Evolutionary conservation across 2,888 invertebrate genomes (phyloP), one percentile per base, ranked within the genome.

Genomic region (Zygaena filipendulae): DNA sequence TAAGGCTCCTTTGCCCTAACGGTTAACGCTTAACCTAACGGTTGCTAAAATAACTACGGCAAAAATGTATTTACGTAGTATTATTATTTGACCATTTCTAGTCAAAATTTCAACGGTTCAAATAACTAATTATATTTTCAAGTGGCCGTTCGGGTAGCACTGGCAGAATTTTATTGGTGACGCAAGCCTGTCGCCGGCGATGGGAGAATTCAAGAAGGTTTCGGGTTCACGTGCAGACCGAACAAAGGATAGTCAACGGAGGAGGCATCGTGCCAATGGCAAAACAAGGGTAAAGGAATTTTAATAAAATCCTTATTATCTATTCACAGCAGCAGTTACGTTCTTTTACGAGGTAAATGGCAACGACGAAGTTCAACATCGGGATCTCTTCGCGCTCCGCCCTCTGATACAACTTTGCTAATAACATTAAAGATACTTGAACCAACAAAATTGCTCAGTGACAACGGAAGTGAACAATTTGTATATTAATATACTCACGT

Each of bases 241-340:
- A 59, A 71, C 70, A 72, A 75, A 68, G 59, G 63, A 46, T n/a
- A n/a, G 46, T 48, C 48, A 48, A 48, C 37, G 38, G 40, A 43
- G 51, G 45, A 39, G 52, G n/a, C 50, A 46, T 52, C 62, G 49
- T 49, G 46, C 55, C 53, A 62, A 63, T 56, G 51, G 55, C 62
- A 58, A 64, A 67, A 72, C 67, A 72, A 69, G 68, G 67, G 53
- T 63, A 62, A n/a, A 64, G 70, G 68, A 72, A 74, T 72, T 74
- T 77, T 75, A 72, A 74, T 77, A 74, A 70, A 74, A 74, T 61
- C 64, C 70, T 69, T 71, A 72, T 74, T 74, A 72, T 66, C 68
- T 71, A 75, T 74, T 75, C 71, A 69, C 54, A 59, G 58, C 59
- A 60, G 59, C 62, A 64, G 66, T 72, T 61, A 63, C 60, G 61